Conservation (phyloP, 2,113 vertebrate species). For the Daphoenositta chrysoptera region DNA sequence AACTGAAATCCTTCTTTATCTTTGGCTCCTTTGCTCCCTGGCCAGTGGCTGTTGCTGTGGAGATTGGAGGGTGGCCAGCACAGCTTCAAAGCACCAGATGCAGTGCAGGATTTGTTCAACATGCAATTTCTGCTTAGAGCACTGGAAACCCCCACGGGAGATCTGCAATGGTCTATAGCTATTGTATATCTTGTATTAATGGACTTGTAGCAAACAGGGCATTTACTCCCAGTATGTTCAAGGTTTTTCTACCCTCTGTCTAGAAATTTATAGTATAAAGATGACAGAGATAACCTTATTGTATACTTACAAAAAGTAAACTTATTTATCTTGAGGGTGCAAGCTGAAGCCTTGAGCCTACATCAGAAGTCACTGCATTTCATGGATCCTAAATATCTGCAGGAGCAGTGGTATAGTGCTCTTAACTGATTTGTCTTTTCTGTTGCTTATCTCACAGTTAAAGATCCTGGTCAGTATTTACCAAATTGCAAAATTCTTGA, state of each 20-base stretch:
- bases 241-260: not conserved
- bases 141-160: not conserved
- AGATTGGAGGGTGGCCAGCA: not conserved
- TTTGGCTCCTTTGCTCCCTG: not conserved
- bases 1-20: not conserved
- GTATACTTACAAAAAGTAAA: not conserved
- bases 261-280: not conserved
- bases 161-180: not conserved
- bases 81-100: slow-evolving; percentile 6
- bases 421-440: not conserved
- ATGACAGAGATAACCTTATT: not conserved
- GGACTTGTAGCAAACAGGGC: not conserved
- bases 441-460: not conserved
- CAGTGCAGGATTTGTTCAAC: not conserved
- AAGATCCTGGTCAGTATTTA: not conserved
- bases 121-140: not conserved
- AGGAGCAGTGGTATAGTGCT: not conserved
- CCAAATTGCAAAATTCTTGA: not conserved
- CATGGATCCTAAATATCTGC: not conserved
- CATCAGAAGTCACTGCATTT: not conserved
- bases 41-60: not conserved
- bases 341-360: not conserved
- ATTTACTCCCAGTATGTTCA: not conserved
- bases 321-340: too few relatives aligned
- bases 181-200: not conserved